phyloP scores from a whole-genome alignment of 1,140 invertebrate genomes.

The Planococcus citri region DNA sequence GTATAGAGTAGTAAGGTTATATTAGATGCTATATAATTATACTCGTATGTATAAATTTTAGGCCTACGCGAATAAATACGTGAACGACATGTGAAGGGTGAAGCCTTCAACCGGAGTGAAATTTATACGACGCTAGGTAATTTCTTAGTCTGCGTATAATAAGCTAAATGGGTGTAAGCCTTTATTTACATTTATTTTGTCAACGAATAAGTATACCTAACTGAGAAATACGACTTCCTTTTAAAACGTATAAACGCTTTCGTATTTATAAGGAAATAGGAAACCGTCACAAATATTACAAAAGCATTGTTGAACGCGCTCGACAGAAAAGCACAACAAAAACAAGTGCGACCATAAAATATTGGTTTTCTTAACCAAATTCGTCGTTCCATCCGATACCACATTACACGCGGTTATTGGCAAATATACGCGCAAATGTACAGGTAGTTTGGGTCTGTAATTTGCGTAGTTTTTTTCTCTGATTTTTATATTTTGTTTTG shows the following conservation, averaged over 20 bases:
- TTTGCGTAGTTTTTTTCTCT: too few relatives aligned
- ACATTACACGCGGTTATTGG: too few relatives aligned
- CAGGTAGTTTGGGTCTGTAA: too few relatives aligned
- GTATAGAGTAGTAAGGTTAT: too few relatives aligned
- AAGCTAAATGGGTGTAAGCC: not conserved
- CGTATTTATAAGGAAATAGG: not conserved
- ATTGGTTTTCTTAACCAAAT: not conserved
- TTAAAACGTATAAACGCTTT: not conserved
- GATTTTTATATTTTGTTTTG: too few relatives aligned
- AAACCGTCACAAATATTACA: conserved; percentile 3
- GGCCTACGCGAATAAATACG: not conserved
- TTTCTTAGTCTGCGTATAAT: not conserved
- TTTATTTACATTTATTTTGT: not conserved
- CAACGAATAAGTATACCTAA: conserved; percentile 7
- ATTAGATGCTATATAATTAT: too few relatives aligned
- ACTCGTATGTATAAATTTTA: not conserved
- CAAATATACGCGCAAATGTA: too few relatives aligned
- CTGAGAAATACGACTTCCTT: conserved; percentile 1
- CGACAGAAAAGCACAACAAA: not conserved
- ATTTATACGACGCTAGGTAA: not conserved
- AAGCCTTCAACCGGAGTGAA: not conserved
- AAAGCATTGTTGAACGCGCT: not conserved
- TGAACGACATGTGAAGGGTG: not conserved
- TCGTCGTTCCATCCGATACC: too few relatives aligned
- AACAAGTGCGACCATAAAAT: not conserved